phyloP scores from a whole-genome alignment of 2,797 vertebrate genomes.

The Nannoperca obscura region DNA sequence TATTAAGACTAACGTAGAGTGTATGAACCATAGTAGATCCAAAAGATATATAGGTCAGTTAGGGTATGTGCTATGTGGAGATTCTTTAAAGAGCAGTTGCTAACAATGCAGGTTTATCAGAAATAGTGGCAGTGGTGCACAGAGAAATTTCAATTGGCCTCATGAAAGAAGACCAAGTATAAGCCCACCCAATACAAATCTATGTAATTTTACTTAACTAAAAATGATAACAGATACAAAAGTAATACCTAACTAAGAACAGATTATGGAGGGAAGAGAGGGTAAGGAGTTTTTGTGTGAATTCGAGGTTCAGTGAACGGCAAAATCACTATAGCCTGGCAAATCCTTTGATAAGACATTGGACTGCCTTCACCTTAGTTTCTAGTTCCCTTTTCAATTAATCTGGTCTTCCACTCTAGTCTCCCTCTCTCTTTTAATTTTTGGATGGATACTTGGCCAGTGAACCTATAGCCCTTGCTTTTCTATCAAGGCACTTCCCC shows the following conservation, averaged over 20 bases:
- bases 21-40: not conserved
- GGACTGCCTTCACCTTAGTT: conserved; percentile 8
- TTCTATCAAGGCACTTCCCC: conserved; percentile 29
- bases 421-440: conserved; percentile 44
- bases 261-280: not conserved
- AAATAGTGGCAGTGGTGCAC: not conserved
- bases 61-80: not conserved
- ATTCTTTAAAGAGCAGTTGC: not conserved
- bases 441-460: conserved; percentile 53
- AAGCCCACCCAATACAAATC: not conserved
- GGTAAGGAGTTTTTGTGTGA: not conserved
- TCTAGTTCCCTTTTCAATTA: conserved; percentile 15
- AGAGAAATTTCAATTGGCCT: not conserved
- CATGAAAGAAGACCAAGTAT: not conserved
- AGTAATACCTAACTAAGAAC: not conserved
- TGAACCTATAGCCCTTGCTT: conserved; percentile 23
- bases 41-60: not conserved
- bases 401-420: conserved; percentile 6
- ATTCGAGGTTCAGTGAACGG: conserved; percentile 4
- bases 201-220: not conserved
- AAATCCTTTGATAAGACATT: conserved; percentile 11
- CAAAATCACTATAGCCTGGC: not conserved
- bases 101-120: conserved; percentile 5
- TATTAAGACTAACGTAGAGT: not conserved
- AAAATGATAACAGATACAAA: not conserved